These are phyloP conservation scores for Amphiprion ocellaris DNA, from an alignment of 2,113 vertebrate genomes.

Conservation along the genomic window DNA sequence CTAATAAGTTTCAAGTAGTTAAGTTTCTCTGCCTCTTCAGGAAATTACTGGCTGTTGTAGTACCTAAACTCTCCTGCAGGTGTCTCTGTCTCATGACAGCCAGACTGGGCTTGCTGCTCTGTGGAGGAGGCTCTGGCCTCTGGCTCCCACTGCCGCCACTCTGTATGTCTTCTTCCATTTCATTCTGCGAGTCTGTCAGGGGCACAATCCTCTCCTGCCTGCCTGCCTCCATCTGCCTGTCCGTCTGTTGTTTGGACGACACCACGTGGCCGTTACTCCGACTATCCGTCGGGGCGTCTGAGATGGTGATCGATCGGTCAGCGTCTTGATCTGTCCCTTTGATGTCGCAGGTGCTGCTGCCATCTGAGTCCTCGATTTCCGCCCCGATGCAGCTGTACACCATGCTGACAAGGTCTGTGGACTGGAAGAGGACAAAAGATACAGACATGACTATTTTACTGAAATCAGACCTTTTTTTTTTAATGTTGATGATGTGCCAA, in stretches of 20 bases:
- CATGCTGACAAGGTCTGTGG: constrained; percentile 84
- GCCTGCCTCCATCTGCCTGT: constrained; percentile 63
- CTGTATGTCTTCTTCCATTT: constrained; percentile 59
- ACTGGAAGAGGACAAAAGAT: constrained; percentile 52
- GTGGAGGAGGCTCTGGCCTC: constrained; percentile 79
- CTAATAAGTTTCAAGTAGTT: not conserved
- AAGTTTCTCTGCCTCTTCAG: not conserved
- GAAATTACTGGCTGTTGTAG: constrained; percentile 34
- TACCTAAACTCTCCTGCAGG: constrained; percentile 84
- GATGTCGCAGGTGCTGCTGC: constrained; percentile 73
- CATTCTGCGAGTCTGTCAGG: constrained; percentile 56
- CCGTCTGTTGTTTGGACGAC: constrained; percentile 63
- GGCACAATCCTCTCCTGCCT: constrained; percentile 73
- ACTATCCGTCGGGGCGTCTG: constrained; percentile 53
- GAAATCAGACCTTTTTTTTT: not conserved
- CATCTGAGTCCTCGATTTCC: constrained; percentile 79
- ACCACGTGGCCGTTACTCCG: constrained; percentile 67
- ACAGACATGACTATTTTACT: not conserved
- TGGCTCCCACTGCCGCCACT: constrained; percentile 31
- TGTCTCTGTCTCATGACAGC: constrained; percentile 79
- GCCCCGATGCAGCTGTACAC: constrained; percentile 83
- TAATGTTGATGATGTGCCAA: not conserved
- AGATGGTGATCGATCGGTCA: constrained; percentile 50
- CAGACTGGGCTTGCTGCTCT: constrained; percentile 81
- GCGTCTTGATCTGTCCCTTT: constrained; percentile 51